A percentile compares a stretch with the other conserved stretches of the same genome.
Evolutionary conservation across 2,797 vertebrate genomes (phyloP).

Genomic region (Spondyliosoma cantharus): DNA sequence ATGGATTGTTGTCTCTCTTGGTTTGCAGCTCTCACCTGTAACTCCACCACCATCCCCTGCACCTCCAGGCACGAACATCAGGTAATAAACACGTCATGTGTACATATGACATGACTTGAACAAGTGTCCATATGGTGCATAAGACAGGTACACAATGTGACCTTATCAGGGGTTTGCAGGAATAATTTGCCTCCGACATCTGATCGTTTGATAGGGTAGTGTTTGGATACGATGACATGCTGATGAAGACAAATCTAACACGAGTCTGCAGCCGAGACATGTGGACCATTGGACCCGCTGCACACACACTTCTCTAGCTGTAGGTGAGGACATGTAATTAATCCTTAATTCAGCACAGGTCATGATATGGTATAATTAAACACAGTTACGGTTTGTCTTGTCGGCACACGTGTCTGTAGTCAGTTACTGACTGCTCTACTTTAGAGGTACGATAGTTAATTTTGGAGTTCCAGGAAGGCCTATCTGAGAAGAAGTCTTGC

Average conservation of each 20-base stretch:
- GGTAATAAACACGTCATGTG: no score
- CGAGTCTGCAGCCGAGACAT: background rate
- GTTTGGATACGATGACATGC: background rate
- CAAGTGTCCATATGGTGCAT: no score
- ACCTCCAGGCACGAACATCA: no score
- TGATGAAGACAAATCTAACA: background rate
- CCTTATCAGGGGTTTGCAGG: no score
- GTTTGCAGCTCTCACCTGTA: no score
- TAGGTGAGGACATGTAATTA: conserved; percentile 35
- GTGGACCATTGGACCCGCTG: background rate
- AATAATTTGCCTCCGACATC: no score
- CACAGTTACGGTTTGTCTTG: background rate
- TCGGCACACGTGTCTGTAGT: conserved; percentile 9
- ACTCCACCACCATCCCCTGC: no score
- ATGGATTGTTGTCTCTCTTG: no score
- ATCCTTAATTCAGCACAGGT: conserved; percentile 38
- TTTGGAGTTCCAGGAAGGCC: background rate
- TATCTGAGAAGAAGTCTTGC: no score
- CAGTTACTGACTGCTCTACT: conserved; percentile 33
- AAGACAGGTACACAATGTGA: no score
- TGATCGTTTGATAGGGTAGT: no score
- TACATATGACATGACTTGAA: no score
- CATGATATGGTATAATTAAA: conserved; percentile 36
- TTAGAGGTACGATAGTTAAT: background rate
- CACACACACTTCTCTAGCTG: background rate